Base-by-base conservation (phyloP, 2,113 vertebrate species). In the Phoxinus phoxinus region DNA sequence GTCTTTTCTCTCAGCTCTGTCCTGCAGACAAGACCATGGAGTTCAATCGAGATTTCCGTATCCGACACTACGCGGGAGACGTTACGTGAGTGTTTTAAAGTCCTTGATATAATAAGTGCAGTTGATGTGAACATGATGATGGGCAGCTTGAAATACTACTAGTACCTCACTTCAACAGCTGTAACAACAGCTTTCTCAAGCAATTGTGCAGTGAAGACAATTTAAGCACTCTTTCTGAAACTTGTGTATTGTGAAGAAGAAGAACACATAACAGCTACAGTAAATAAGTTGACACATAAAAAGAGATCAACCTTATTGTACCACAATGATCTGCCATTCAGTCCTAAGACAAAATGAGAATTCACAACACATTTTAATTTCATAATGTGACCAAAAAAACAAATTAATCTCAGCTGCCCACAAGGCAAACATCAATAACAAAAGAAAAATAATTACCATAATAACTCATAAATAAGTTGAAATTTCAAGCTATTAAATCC, bases 11-110 rank as follows among this genome's bases (percentile, higher is more conserved):
- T 4, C 91, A 99, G 97, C 94, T 98, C 86, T 94, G 89, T 72
- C 94, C 97, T 27, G 94, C 95, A 0, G 97, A 98, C 89, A 99
- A 98, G 91, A 95, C 93, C 86, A 95, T 99, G 97, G 97, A 98
- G 90, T 97, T 97, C 32, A 90, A 96, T 89, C 94, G 96, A n/a
- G 95, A 98, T 85, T 99, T 99, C 91, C 95, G 95, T 48, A 96
- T 98, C 89, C 96, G 93, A 88, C 97, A 99, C 92, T 99, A 99
- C 0, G 97, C 97, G 0, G 97, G 97, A 48, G 95, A 96, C 0
- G 97, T 98, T 90, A 98, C 95, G 97, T 98, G 90, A 97, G 96
- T 93, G 23, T 0, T 1, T 44, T 6, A 41, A 37, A 58, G 23
- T 35, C 30, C 44, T 27, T 58, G 37, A 11, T 25, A 12, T 15